These are phyloP conservation scores for Corydoras sp. DNA, from an alignment of 2,113 vertebrate species.

Conservation along the genomic window DNA sequence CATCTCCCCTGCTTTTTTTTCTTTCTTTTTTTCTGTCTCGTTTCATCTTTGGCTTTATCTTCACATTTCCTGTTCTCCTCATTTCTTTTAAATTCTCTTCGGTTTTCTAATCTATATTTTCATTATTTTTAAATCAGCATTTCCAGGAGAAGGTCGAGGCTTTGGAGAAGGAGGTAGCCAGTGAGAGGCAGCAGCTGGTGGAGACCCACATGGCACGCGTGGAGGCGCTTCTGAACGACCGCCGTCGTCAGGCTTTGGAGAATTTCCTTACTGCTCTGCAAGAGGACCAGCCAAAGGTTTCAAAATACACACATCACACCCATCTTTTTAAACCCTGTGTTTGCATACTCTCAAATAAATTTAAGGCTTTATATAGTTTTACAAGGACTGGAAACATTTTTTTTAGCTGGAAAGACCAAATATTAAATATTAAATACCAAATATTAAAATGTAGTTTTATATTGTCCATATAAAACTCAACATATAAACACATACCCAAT, in stretches of 20 bases:
- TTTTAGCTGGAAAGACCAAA: no score
- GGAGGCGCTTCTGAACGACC: conserved; percentile 92
- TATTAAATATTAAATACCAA: no score
- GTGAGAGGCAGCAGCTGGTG: conserved; percentile 91
- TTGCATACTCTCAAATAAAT: no score
- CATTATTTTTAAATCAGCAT: conserved; percentile 63
- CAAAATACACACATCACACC: background rate
- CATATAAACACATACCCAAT: no score
- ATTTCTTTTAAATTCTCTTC: background rate
- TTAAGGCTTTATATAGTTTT: no score
- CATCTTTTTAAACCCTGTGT: no score
- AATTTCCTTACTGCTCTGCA: conserved; percentile 93
- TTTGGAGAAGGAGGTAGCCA: conserved; percentile 92
- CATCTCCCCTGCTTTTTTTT: no score
- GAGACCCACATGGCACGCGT: conserved; percentile 97
- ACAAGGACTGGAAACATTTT: no score
- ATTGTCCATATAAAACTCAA: no score
- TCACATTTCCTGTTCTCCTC: conserved; percentile 1
- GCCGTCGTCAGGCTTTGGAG: conserved; percentile 88
- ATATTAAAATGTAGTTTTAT: no score
- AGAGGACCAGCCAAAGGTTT: conserved; percentile 57
- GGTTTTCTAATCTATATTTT: background rate
- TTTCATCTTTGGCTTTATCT: no score
- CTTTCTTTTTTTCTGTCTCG: no score
- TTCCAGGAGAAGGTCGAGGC: conserved; percentile 98